phyloP scores from a whole-genome alignment of 2,888 invertebrate species.

The Drosophila austrosaltans region DNA sequence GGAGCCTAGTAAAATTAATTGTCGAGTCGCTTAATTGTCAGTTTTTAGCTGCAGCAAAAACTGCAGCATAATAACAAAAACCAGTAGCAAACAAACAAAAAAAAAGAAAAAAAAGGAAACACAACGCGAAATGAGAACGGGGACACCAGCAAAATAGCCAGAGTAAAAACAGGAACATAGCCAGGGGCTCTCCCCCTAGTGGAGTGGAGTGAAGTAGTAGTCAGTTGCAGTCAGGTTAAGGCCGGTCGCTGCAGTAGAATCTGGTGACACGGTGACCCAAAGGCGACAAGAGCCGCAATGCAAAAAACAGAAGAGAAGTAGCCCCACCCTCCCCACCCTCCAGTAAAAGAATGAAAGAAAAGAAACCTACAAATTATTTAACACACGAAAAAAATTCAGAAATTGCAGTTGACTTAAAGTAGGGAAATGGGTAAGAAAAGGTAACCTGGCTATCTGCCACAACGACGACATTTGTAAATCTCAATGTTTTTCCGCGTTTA shows the following conservation, averaged over 20 bases:
- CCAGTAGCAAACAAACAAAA: slow-evolving; percentile 25
- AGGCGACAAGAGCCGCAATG: slow-evolving; percentile 58
- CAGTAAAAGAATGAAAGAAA: background rate
- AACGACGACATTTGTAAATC: slow-evolving; percentile 7
- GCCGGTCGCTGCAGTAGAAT: slow-evolving; percentile 25
- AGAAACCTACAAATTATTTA: background rate
- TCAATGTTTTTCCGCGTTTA: slow-evolving; percentile 41
- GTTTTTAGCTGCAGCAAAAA: slow-evolving; percentile 49
- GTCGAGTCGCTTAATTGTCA: slow-evolving; percentile 48
- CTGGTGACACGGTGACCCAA: slow-evolving; percentile 60
- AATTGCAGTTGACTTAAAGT: slow-evolving; percentile 7
- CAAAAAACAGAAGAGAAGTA: slow-evolving; percentile 19
- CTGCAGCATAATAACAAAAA: slow-evolving; percentile 44
- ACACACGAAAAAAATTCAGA: slow-evolving; percentile 1
- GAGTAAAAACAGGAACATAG: slow-evolving; percentile 16
- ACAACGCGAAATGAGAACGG: slow-evolving; percentile 23
- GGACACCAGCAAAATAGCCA: background rate
- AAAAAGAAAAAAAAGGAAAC: slow-evolving; percentile 9
- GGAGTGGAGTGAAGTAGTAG: slow-evolving; percentile 1
- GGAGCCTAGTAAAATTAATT: slow-evolving; percentile 39
- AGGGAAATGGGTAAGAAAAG: background rate
- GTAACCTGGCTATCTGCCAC: slow-evolving; percentile 3
- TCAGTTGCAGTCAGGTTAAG: slow-evolving; percentile 32
- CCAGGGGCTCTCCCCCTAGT: background rate
- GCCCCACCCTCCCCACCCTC: background rate